phyloP scores from a whole-genome alignment of 2,888 invertebrate genomes.

The Hypolimnas misippus region DNA sequence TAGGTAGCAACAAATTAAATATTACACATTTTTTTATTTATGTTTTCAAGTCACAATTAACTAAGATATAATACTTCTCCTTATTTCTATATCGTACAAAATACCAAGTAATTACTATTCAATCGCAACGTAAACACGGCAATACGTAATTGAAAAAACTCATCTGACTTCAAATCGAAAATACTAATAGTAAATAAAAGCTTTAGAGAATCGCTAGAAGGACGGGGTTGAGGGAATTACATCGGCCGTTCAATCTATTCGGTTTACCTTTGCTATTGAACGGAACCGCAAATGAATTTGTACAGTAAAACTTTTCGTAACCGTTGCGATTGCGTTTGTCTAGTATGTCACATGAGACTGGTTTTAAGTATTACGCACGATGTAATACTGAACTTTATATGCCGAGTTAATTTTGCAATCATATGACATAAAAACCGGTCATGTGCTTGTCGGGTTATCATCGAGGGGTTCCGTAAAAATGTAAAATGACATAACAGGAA shows the following conservation, averaged over 20 bases:
- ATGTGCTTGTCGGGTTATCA: neutral
- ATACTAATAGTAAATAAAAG: neutral
- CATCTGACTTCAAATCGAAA: neutral
- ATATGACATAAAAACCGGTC: neutral
- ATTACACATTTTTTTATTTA: too few relatives aligned
- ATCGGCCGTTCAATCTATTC: conserved; percentile 52
- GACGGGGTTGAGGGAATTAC: conserved; percentile 56
- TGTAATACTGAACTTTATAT: conserved; percentile 19
- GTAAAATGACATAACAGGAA: neutral
- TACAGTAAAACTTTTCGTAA: conserved; percentile 10
- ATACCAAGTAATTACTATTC: neutral
- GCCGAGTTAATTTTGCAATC: conserved; percentile 1
- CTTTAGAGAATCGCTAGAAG: conserved; percentile 43
- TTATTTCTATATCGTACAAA: neutral
- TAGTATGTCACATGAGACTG: conserved; percentile 7
- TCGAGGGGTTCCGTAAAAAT: neutral
- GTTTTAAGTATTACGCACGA: conserved; percentile 20
- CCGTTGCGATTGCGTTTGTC: conserved; percentile 4
- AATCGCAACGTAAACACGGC: neutral
- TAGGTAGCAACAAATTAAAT: too few relatives aligned
- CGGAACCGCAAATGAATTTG: conserved; percentile 24
- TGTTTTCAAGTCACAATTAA: too few relatives aligned
- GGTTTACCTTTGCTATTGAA: conserved; percentile 45
- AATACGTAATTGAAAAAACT: neutral
- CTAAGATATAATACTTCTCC: too few relatives aligned